These are phyloP conservation scores for Echiichthys vipera DNA, from an alignment of 2,797 vertebrate genomes.

Conservation along the genomic window DNA sequence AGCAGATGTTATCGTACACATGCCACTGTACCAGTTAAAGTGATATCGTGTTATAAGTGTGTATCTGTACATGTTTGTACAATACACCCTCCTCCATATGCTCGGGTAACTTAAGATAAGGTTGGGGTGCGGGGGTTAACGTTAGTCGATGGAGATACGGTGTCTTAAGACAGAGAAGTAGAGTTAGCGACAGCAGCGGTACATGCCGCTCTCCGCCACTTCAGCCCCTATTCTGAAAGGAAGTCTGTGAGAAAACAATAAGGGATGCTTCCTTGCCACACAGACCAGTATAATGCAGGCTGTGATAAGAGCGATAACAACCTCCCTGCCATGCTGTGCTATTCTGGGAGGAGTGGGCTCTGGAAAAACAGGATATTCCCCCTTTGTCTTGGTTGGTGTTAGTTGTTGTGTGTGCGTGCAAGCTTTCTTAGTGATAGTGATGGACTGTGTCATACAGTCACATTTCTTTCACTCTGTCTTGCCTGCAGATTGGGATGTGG, in stretches of 20 bases:
- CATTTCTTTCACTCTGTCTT: constrained; percentile 13
- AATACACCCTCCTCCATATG: constrained; percentile 37
- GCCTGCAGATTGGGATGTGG: constrained; percentile 46
- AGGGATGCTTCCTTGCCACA: constrained; percentile 72
- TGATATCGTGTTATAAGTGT: constrained; percentile 34
- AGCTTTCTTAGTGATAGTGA: constrained; percentile 13
- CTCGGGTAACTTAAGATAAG: constrained; percentile 36
- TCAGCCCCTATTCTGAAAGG: constrained; percentile 51
- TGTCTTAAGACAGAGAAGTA: constrained; percentile 37
- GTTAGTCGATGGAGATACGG: constrained; percentile 54
- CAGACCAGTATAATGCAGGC: constrained; percentile 58
- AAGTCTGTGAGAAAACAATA: constrained; percentile 71
- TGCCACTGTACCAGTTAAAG: constrained; percentile 6
- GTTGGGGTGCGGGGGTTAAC: constrained; percentile 36
- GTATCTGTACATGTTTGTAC: constrained; percentile 49
- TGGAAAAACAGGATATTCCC: constrained; percentile 82
- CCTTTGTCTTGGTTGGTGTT: constrained; percentile 69
- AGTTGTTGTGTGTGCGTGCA: constrained; percentile 30
- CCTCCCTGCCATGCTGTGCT: constrained; percentile 68
- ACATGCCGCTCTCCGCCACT: constrained; percentile 12
- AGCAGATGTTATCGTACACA: constrained; percentile 23
- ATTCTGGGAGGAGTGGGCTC: constrained; percentile 76
- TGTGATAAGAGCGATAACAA: constrained; percentile 72
- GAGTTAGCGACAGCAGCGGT: constrained; percentile 31
- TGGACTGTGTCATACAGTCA: constrained; percentile 6